These are phyloP conservation scores for Chaetodon auriga DNA, from an alignment of 2,113 vertebrate species.

Conservation along the genomic window DNA sequence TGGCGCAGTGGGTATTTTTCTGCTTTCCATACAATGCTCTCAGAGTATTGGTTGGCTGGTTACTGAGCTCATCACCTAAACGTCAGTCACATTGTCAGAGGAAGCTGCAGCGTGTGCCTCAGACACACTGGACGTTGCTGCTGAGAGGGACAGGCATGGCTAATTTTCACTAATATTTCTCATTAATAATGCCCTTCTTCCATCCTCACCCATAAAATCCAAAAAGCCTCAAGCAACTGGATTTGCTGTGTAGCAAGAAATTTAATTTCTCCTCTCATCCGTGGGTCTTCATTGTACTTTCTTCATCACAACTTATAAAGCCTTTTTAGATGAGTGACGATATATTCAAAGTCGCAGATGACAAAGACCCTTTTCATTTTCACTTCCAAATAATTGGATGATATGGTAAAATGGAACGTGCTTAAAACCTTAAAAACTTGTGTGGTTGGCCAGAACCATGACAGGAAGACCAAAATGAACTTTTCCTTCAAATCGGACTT, in stretches of 20 bases:
- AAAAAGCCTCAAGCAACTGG: slow-evolving; percentile 16
- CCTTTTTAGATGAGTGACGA: background rate
- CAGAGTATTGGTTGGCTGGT: background rate
- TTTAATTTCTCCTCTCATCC: slow-evolving; percentile 21
- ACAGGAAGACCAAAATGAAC: background rate
- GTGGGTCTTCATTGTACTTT: background rate
- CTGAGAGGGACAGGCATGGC: slow-evolving; percentile 12
- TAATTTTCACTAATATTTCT: slow-evolving; percentile 37
- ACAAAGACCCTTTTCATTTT: background rate
- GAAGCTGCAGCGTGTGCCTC: slow-evolving; percentile 10
- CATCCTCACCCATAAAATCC: slow-evolving; percentile 7
- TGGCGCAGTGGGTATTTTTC: background rate
- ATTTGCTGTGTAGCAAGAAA: slow-evolving; percentile 37
- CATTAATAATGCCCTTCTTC: slow-evolving; percentile 2
- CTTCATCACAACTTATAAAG: slow-evolving; percentile 13
- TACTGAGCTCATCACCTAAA: slow-evolving; percentile 24
- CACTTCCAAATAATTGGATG: background rate
- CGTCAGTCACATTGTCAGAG: slow-evolving; percentile 11
- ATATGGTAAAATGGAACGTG: background rate
- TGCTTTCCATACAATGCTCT: background rate
- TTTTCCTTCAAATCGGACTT: background rate
- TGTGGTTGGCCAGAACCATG: background rate
- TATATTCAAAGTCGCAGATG: slow-evolving; percentile 12
- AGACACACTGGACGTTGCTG: background rate
- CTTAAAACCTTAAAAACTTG: background rate